Percentiles rank a stretch among this genome's conserved stretches.
Conservation (phyloP, 2,888 invertebrate genomes). For the Habrosyne pyritoides region DNA sequence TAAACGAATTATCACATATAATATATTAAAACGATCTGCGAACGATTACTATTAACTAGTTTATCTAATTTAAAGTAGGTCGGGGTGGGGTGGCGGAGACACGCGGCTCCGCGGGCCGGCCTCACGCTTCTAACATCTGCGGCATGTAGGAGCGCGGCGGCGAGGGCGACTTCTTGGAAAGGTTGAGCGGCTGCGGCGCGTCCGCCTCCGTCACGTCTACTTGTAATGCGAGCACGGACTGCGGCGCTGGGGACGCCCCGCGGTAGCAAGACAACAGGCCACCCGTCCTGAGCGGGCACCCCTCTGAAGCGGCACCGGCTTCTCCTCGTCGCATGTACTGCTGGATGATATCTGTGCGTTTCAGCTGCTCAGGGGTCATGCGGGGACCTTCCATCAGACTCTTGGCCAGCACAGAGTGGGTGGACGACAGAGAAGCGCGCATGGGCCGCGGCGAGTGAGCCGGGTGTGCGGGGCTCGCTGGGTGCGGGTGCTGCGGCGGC, state of each 20-base stretch:
- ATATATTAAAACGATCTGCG: slow-evolving; percentile 86
- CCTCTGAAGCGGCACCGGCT: slow-evolving; percentile 74
- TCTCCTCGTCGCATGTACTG: slow-evolving; percentile 94
- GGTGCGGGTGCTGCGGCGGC: slow-evolving; percentile 79
- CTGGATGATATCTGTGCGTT: slow-evolving; percentile 95
- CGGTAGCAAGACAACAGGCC: slow-evolving; percentile 64
- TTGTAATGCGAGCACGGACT: slow-evolving; percentile 82
- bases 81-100: slow-evolving; percentile 81
- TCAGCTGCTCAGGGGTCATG: slow-evolving; percentile 96
- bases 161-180: slow-evolving; percentile 92
- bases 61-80: slow-evolving; percentile 81
- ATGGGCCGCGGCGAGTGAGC: slow-evolving; percentile 83
- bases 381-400: slow-evolving; percentile 96
- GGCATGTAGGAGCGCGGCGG: slow-evolving; percentile 84
- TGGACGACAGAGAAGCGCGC: slow-evolving; percentile 88
- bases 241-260: slow-evolving; percentile 72
- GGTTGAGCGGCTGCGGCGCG: slow-evolving; percentile 92
- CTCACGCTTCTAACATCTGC: slow-evolving; percentile 86
- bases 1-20: slow-evolving; percentile 87
- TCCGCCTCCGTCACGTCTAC: slow-evolving; percentile 93
- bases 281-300: slow-evolving; percentile 69
- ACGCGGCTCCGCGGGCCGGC: slow-evolving; percentile 76
- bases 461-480: slow-evolving; percentile 65
- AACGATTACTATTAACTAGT: slow-evolving; percentile 80
- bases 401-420: slow-evolving; percentile 94